Percentiles rank a stretch among this genome's conserved stretches.
phyloP scores from a whole-genome alignment of 2,888 invertebrate species.

The Eupithecia abbreviata region DNA sequence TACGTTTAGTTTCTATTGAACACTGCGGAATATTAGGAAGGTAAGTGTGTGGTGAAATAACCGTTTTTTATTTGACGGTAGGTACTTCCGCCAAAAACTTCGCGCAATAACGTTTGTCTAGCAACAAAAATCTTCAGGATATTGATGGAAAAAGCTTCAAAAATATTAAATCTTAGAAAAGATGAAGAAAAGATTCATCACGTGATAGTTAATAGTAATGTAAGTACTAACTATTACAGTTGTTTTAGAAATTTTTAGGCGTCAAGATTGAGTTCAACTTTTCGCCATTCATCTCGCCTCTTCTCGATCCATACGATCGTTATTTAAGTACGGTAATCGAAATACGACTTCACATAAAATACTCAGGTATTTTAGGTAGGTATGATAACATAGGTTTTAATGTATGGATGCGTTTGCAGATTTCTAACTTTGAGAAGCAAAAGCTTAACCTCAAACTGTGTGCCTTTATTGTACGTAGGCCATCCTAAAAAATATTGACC shows the following conservation, averaged over 20 bases:
- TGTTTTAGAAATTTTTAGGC: not conserved
- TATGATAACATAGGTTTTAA: not conserved
- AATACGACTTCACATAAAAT: not conserved
- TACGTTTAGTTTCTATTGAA: no score
- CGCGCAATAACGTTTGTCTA: not conserved
- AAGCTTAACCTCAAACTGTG: not conserved
- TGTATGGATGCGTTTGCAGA: not conserved
- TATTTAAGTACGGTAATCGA: not conserved
- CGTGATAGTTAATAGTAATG: not conserved
- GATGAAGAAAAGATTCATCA: not conserved
- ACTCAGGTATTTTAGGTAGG: no score
- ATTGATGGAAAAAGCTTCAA: constrained; percentile 1
- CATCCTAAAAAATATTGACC: not conserved
- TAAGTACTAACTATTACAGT: not conserved
- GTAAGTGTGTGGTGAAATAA: not conserved
- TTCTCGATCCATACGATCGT: not conserved
- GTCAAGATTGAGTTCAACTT: not conserved
- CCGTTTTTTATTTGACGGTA: constrained; percentile 12
- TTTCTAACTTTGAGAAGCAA: not conserved
- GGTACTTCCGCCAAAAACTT: constrained; percentile 9
- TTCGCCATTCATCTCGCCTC: not conserved
- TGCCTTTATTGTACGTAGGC: not conserved
- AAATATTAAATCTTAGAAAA: not conserved
- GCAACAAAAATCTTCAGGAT: not conserved
- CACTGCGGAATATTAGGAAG: no score